Evolutionary conservation across 2,888 invertebrate genomes (phyloP).

Genomic region (Amphiduros pacificus): DNA sequence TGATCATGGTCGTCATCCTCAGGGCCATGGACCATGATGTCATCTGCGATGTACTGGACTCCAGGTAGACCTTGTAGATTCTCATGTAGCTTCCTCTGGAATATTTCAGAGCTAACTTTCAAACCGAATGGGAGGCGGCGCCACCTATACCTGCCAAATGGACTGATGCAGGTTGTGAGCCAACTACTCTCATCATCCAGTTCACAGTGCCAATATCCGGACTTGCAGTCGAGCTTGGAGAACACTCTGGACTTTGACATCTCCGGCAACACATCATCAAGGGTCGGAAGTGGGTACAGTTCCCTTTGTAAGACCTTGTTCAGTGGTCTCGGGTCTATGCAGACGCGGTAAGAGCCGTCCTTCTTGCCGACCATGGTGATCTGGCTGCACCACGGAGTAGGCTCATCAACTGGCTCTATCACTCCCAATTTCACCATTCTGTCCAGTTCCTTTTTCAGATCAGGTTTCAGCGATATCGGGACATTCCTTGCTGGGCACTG

Average conservation of each 20-base stretch:
- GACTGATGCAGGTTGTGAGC: constrained; percentile 26
- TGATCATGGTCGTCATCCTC: constrained; percentile 23
- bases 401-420: background rate
- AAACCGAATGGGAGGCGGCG: constrained; percentile 12
- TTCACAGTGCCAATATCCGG: constrained; percentile 27
- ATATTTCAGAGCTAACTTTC: too few species aligned
- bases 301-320: constrained; percentile 24
- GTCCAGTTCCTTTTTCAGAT: background rate
- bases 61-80: too few species aligned
- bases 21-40: constrained; percentile 25
- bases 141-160: constrained; percentile 21
- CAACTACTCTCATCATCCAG: constrained; percentile 22
- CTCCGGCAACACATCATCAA: constrained; percentile 29
- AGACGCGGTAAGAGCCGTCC: constrained; percentile 27
- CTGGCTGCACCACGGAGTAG: constrained; percentile 20
- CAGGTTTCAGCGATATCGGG: too few species aligned
- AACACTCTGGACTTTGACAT: constrained; percentile 25
- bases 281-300: constrained; percentile 23
- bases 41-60: constrained; percentile 27
- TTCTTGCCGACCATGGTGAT: constrained; percentile 16
- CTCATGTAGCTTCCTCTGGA: too few species aligned
- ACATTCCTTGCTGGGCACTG: too few species aligned
- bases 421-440: background rate
- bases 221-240: constrained; percentile 30
- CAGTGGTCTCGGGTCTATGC: constrained; percentile 23